Evolutionary conservation across 92 coral and sea anemone genomes (phyloP).

Genomic region (Epizoanthus fatuus): DNA sequence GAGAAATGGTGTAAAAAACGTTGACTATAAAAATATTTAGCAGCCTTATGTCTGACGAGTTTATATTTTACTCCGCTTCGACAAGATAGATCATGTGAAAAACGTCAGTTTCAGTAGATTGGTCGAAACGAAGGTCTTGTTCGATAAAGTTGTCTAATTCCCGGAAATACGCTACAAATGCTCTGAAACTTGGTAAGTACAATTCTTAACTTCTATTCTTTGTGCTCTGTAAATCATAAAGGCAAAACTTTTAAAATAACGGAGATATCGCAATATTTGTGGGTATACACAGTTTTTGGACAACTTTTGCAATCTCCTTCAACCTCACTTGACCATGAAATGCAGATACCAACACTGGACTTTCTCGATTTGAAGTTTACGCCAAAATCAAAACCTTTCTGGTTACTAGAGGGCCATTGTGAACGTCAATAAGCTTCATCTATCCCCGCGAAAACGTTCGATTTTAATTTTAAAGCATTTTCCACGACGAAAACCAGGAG

Average conservation of each 20-base stretch:
- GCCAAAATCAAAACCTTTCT: constrained; percentile 10
- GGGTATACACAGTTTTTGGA: constrained; percentile 14
- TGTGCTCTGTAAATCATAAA: not conserved
- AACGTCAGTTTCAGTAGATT: constrained; percentile 14
- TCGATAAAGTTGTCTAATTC: constrained; percentile 31
- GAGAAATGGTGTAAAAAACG: no score
- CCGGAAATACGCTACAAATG: not conserved
- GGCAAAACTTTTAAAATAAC: constrained; percentile 8
- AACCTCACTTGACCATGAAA: constrained; percentile 34
- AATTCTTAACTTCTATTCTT: not conserved
- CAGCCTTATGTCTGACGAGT: no score
- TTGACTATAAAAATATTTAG: no score
- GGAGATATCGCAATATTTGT: constrained; percentile 8
- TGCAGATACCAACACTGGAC: constrained; percentile 22
- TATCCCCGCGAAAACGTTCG: constrained; percentile 18
- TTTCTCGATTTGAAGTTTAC: constrained; percentile 2
- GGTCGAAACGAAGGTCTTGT: constrained; percentile 16
- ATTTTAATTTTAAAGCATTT: constrained; percentile 25
- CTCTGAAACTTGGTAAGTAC: not conserved
- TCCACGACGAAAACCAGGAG: constrained; percentile 22
- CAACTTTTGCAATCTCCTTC: constrained; percentile 9
- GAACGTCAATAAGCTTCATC: constrained; percentile 13
- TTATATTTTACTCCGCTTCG: no score
- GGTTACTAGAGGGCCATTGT: constrained; percentile 46
- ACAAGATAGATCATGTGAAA: not conserved